Percentiles rank a stretch among this genome's conserved stretches.
phyloP scores from a whole-genome alignment of 1,140 invertebrate genomes.

The Drosophila saltans region DNA sequence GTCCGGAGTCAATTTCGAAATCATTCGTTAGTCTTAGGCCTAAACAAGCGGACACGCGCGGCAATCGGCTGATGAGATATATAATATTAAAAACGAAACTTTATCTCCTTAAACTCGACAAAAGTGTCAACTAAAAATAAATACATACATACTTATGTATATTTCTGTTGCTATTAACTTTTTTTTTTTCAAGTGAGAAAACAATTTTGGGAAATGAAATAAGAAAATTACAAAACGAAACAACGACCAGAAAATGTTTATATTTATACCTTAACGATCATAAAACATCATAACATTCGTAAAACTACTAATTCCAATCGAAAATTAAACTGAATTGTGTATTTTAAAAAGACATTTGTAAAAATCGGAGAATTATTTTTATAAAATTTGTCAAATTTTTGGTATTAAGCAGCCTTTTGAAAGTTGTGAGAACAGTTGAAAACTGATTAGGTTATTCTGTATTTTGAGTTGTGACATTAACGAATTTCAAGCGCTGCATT shows the following conservation, averaged over 20 bases:
- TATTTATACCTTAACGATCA: not conserved
- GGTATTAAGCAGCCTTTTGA: too few relatives aligned
- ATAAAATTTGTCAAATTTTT: not conserved
- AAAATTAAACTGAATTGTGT: not conserved
- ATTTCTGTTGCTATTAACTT: not conserved
- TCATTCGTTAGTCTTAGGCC: constrained; percentile 82
- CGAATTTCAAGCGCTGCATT: constrained; percentile 19
- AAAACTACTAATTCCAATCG: too few relatives aligned
- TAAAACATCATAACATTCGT: not conserved
- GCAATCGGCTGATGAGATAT: constrained; percentile 36
- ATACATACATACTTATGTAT: not conserved
- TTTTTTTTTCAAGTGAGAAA: constrained; percentile 6
- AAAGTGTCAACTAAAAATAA: constrained; percentile 12
- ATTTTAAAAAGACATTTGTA: not conserved
- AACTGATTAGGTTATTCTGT: not conserved
- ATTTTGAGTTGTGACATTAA: constrained; percentile 1
- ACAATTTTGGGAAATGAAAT: not conserved
- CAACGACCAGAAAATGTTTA: not conserved
- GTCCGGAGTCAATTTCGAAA: constrained; percentile 76
- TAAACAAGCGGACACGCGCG: constrained; percentile 81
- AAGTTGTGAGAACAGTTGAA: not conserved
- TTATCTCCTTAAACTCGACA: constrained; percentile 11
- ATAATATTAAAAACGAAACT: constrained; percentile 26
- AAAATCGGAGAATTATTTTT: not conserved
- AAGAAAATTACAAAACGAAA: not conserved